Base-by-base conservation (phyloP, 2,888 invertebrate species). In the Brassicogethes aeneus region DNA sequence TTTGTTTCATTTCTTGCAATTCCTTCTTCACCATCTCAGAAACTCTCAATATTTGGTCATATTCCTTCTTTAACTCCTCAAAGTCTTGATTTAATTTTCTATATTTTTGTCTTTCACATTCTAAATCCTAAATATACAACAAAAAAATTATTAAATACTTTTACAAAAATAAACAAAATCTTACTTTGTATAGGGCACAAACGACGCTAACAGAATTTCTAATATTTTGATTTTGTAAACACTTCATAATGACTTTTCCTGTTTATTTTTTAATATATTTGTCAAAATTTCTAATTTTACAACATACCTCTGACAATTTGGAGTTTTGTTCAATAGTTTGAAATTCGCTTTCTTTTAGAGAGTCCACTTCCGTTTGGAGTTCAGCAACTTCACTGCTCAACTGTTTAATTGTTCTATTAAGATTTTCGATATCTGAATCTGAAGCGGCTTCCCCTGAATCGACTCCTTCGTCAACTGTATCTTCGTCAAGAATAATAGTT, bases 311-410 rank as follows among this genome's bases (percentile, higher is more conserved):
- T 3, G 71, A 66, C 8, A 76, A 53, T 10, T 76, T 72, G 1
- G 74, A 70, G 16, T 74, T 74, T 37, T 76, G 72, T 56, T 84
- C 84, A 29, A 79, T 79, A 0, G 82, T 80, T 51, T 83, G 83
- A 48, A 83, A 83, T 68, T 84, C 84, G 37, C 77, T 76, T 31
- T 83, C 69, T 34, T 74, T 73, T 1, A 80, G 76, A 0, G 77
- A 64, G 57, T 72, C 78, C 29, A 80, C 65, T 54, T 84, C 82
- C 0, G 82, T 76, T 62, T 82, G 82, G 13, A 84, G 67, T 37
- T 75, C 66, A 0, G 81, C 83, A 8, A 82, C 69, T 60, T 80
- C 79, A 32, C 68, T 64, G 46, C 80, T 80, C 36, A 85, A 64
- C 48, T 79, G 80, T 49, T 71, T 70, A 1, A 83, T 77, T 0